These are phyloP conservation scores for Melipona beecheii DNA, from an alignment of 2,888 invertebrate genomes.

Conservation along the genomic window DNA sequence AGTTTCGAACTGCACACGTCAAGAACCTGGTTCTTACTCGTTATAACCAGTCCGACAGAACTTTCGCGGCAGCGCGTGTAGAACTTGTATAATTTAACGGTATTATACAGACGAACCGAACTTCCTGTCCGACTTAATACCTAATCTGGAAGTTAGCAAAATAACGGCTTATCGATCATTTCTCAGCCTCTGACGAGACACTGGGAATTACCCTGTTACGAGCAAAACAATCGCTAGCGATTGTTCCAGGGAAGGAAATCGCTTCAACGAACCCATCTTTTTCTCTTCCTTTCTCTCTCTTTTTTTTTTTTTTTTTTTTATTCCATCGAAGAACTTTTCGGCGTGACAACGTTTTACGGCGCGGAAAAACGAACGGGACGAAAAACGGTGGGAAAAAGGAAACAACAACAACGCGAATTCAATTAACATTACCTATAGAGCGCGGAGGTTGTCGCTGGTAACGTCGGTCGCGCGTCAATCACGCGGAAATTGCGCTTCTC, in stretches of 20 bases:
- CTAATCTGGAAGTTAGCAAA: slow-evolving; percentile 29
- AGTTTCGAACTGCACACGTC: slow-evolving; percentile 47
- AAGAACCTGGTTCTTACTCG: slow-evolving; percentile 38
- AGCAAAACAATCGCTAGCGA: neutral
- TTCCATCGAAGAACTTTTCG: slow-evolving; percentile 7
- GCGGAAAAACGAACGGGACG: neutral
- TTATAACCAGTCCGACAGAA: slow-evolving; percentile 12
- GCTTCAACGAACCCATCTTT: neutral
- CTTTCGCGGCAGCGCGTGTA: slow-evolving; percentile 7
- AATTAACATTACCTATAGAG: slow-evolving; percentile 60
- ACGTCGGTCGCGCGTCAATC: slow-evolving; percentile 39
- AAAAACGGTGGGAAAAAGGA: neutral
- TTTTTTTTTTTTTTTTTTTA: neutral
- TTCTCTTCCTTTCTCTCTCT: too few relatives aligned
- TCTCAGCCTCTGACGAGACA: neutral
- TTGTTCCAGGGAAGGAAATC: neutral
- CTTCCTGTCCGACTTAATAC: slow-evolving; percentile 18
- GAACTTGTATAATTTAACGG: slow-evolving; percentile 40
- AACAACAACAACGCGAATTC: slow-evolving; percentile 49
- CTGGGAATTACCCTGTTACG: too few relatives aligned
- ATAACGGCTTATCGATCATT: slow-evolving; percentile 22
- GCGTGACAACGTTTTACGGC: slow-evolving; percentile 27
- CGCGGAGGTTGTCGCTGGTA: slow-evolving; percentile 15
- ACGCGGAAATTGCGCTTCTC: slow-evolving; percentile 17
- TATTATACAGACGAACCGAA: slow-evolving; percentile 31